These are phyloP conservation scores for Lamellibrachia satsuma DNA, from an alignment of 2,888 invertebrate genomes.

Conservation along the genomic window DNA sequence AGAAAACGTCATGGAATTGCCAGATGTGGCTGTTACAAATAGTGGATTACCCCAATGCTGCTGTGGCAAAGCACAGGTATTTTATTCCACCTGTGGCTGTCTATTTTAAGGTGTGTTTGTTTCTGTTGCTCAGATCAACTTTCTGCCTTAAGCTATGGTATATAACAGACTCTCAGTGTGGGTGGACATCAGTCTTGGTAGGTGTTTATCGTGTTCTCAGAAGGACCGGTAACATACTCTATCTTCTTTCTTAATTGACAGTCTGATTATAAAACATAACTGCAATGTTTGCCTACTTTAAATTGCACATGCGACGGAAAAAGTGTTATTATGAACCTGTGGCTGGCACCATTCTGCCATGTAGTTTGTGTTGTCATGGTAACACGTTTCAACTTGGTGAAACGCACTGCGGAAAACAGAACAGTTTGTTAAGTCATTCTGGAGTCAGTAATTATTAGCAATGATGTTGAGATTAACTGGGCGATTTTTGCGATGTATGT, in stretches of 20 bases:
- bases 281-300: neutral
- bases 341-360: neutral
- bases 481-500: no score
- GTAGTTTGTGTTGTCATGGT: neutral
- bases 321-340: neutral
- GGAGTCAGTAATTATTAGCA: neutral
- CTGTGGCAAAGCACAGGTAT: neutral
- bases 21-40: neutral
- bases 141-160: neutral
- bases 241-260: neutral
- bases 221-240: neutral
- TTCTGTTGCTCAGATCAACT: neutral
- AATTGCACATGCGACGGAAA: neutral
- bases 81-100: neutral
- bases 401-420: neutral
- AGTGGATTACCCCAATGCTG: neutral
- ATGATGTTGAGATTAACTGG: neutral
- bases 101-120: neutral
- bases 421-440: neutral
- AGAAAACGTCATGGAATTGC: neutral
- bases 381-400: no score
- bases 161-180: no score
- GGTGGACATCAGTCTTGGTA: neutral
- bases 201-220: neutral
- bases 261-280: neutral